Conservation (phyloP, 2,113 vertebrate species). For the Xenus cinereus region DNA sequence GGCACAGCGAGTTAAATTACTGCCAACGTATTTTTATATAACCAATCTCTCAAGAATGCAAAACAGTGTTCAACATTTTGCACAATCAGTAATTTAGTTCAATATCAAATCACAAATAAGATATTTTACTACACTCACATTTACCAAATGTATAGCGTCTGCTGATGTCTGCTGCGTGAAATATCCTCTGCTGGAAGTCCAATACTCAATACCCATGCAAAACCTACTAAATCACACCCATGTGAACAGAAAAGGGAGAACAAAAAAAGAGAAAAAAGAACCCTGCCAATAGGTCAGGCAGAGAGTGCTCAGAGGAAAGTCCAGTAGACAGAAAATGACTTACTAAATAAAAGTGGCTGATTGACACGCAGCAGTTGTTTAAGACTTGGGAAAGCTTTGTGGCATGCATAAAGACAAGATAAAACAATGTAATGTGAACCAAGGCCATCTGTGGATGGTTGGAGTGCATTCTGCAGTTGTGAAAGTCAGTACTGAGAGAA, state of each 20-base stretch:
- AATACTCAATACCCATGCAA: not conserved
- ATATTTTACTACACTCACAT: not conserved
- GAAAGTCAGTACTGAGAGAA: not conserved
- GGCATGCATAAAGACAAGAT: slow-evolving; percentile 15
- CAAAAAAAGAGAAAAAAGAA: not conserved
- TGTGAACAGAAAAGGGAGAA: not conserved
- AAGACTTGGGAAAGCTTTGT: not conserved
- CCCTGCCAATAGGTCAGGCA: not conserved
- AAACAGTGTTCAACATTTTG: not conserved
- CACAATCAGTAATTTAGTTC: not conserved
- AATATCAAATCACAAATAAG: not conserved
- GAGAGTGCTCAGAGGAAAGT: not conserved
- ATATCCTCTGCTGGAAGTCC: not conserved
- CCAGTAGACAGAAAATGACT: slow-evolving; percentile 11
- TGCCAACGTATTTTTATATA: not conserved
- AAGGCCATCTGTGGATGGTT: not conserved
- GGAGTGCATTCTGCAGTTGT: not conserved
- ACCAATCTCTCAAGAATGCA: not conserved
- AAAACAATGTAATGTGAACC: slow-evolving; percentile 23
- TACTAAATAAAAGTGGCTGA: slow-evolving; percentile 8
- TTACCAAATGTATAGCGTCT: not conserved
- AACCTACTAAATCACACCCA: not conserved
- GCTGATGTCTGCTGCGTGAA: not conserved
- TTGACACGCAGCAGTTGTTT: slow-evolving; percentile 37
- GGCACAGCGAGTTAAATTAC: not conserved